phyloP scores from a whole-genome alignment of 2,113 vertebrate species.

The Tricholaema leucomelas region DNA sequence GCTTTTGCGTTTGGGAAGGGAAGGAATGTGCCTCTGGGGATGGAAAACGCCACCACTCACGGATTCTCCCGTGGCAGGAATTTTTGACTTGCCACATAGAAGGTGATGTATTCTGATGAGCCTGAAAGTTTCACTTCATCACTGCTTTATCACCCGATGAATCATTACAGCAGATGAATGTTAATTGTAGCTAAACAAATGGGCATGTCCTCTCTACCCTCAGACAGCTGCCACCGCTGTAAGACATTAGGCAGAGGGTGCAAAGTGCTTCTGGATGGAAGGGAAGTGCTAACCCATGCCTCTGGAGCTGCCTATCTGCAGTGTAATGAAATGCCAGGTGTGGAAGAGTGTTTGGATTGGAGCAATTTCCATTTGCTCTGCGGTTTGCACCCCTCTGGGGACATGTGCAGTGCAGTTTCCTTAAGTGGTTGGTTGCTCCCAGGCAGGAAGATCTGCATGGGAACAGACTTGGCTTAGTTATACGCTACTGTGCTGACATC shows the following conservation, averaged over 20 bases:
- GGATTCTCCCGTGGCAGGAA: slow-evolving; percentile 36
- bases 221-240: slow-evolving; percentile 61
- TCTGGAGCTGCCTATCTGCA: slow-evolving; percentile 17
- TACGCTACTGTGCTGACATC: not conserved
- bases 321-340: slow-evolving; percentile 41
- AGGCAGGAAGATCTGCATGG: not conserved
- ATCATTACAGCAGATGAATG: slow-evolving; percentile 67
- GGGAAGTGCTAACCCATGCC: not conserved
- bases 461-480: not conserved
- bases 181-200: slow-evolving; percentile 71
- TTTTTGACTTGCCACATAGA: slow-evolving; percentile 47
- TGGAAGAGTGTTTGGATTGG: slow-evolving; percentile 6
- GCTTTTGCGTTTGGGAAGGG: slow-evolving; percentile 50
- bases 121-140: slow-evolving; percentile 65
- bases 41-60: not conserved
- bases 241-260: slow-evolving; percentile 57
- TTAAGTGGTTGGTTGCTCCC: not conserved
- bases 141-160: slow-evolving; percentile 64
- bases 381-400: not conserved
- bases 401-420: not conserved
- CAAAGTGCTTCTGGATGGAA: slow-evolving; percentile 52
- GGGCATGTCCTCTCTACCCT: slow-evolving; percentile 58
- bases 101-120: slow-evolving; percentile 63
- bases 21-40: slow-evolving; percentile 53
- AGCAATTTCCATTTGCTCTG: slow-evolving; percentile 32